Evolutionary conservation across 2,888 invertebrate genomes (phyloP), one percentile per base, ranked within the genome.

Genomic region (Helobdella robusta): DNA sequence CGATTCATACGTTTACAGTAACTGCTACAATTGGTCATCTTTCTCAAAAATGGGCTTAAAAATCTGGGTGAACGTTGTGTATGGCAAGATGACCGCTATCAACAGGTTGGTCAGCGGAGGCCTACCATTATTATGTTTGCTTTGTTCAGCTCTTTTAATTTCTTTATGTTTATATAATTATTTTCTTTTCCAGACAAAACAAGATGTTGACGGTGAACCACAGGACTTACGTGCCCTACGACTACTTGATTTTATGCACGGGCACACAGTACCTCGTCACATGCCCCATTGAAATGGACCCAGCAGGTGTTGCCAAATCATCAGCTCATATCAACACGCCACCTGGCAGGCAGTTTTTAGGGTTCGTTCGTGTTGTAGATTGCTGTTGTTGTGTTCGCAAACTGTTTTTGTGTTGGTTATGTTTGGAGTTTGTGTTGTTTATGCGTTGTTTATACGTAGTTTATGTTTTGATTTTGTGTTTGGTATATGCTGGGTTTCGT

Each of bases 61-160:
- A 70, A 83, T 84, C 61, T 87, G 85, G 79, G 81, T 87, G 0
- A 87, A 86, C 72, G 80, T 86, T 2, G 83, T 87, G 18, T 75
- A 75, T 67, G 79, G 79, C 5, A 76, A 76, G 68, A 77, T 80
- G 78, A 78, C 78, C 2, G 68, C 72, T 6, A 76, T 80, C 50
- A 75, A 77, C 68, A 72, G 77, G 71, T 72, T 56, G 32, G 61
- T 35, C 30, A 23, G 3, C 56, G n/a, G n/a, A 6, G 23, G 23
- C 23, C 5, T n/a, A 34, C 36, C 6, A 8, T 20, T 23, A 32
- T 20, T 2, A 18, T 20, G 23, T 3, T 4, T n/a, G 35, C 18
- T 34, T 34, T 32, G 30, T 25, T 5, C 32, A 30, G 5, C 11
- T 15, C 11, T 40, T 58, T 6, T 30, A 32, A 32, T 11, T 6